Percentiles rank a stretch among this genome's conserved stretches.
Conservation (phyloP, 2,888 invertebrate species). For the Erannis defoliaria region DNA sequence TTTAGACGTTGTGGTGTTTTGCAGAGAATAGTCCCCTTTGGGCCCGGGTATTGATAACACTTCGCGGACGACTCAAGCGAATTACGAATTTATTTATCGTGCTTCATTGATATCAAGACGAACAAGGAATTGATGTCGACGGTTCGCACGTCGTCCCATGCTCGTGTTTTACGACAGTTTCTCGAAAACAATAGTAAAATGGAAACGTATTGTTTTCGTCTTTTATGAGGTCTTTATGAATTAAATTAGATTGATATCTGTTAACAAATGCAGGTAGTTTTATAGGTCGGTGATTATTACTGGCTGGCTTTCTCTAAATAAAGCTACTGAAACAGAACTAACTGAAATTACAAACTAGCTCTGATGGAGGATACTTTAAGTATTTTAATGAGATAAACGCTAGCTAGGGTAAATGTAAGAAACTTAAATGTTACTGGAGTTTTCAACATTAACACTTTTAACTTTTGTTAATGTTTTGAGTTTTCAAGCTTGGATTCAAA, state of each 20-base stretch:
- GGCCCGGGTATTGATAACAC: constrained; percentile 67
- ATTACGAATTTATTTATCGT: constrained; percentile 52
- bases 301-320: too few species aligned
- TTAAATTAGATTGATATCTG: constrained; percentile 6
- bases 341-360: too few species aligned
- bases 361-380: too few species aligned
- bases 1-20: constrained; percentile 80
- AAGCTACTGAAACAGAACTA: too few species aligned
- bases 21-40: constrained; percentile 58
- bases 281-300: too few species aligned
- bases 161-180: constrained; percentile 26
- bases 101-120: constrained; percentile 60
- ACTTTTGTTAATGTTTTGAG: constrained; percentile 2
- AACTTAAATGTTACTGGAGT: neutral
- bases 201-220: constrained; percentile 9
- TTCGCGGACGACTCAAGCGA: constrained; percentile 61
- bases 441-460: neutral
- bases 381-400: constrained; percentile 9
- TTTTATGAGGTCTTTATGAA: constrained; percentile 24
- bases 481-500: neutral
- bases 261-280: neutral
- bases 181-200: constrained; percentile 25
- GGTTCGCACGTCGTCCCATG: constrained; percentile 26
- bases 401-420: too few species aligned
- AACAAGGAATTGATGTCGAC: constrained; percentile 31